Percentiles rank a stretch among this genome's conserved stretches.
Evolutionary conservation across 2,113 vertebrate genomes (phyloP).

Genomic region (Psettodes erumei): DNA sequence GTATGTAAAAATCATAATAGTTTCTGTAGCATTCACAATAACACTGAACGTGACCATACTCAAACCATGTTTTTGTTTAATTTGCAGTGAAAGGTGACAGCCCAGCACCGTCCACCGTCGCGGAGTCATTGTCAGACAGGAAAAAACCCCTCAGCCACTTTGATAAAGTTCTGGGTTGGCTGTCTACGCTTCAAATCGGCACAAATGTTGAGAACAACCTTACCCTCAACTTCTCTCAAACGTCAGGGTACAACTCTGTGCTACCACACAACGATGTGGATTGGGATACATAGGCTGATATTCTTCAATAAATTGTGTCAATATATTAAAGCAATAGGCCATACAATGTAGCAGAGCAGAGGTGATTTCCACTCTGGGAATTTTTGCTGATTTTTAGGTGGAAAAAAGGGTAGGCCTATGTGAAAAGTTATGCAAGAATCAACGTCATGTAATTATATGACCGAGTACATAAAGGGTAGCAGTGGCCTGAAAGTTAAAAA

Average conservation of each 20-base stretch:
- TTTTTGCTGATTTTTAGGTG: background rate
- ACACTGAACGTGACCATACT: background rate
- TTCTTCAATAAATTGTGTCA: background rate
- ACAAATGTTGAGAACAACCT: slow-evolving; percentile 9
- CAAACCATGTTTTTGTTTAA: background rate
- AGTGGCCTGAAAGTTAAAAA: background rate
- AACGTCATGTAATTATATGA: background rate
- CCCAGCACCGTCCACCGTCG: background rate
- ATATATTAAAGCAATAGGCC: background rate
- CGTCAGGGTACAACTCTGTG: slow-evolving; percentile 49
- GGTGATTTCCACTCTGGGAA: background rate
- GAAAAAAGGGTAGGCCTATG: background rate
- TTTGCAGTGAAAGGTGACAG: slow-evolving; percentile 46
- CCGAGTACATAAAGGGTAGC: background rate
- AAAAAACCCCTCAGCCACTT: background rate
- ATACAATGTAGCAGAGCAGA: background rate
- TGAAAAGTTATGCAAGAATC: background rate
- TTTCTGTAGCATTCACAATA: background rate
- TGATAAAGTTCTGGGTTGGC: slow-evolving; percentile 28
- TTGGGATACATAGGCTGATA: background rate
- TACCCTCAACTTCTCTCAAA: slow-evolving; percentile 44
- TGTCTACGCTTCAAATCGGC: slow-evolving; percentile 21
- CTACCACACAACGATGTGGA: rapidly evolving
- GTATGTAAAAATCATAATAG: slow-evolving; percentile 25
- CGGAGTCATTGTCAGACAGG: background rate